Evolutionary conservation across 2,113 vertebrate genomes (phyloP).

Genomic region (Syngnathus scovelli): DNA sequence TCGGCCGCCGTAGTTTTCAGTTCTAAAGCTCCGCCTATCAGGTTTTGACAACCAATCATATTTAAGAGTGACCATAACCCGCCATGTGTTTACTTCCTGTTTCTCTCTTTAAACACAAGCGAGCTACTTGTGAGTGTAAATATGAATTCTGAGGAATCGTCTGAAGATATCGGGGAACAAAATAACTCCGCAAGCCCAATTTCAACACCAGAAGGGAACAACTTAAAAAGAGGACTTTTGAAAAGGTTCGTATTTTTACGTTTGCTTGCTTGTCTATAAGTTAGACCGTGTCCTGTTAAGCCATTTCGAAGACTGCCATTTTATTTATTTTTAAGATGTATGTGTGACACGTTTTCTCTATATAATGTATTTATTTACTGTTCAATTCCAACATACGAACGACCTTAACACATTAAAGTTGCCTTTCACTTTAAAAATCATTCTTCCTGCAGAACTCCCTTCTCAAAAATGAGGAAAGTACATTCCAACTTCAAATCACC

Average conservation of each 20-base stretch:
- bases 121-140: not conserved
- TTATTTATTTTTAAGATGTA: not conserved
- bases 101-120: not conserved
- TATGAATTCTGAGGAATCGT: slow-evolving; percentile 30
- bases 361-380: not conserved
- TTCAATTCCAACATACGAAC: not conserved
- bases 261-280: not conserved
- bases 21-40: slow-evolving; percentile 15
- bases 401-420: too few relatives aligned
- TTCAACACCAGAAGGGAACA: slow-evolving; percentile 26
- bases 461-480: slow-evolving; percentile 53
- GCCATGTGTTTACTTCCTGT: slow-evolving; percentile 35
- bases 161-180: not conserved
- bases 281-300: too few relatives aligned
- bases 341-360: not conserved
- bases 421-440: too few relatives aligned
- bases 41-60: slow-evolving; percentile 37
- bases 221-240: slow-evolving; percentile 15
- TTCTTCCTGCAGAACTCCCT: slow-evolving; percentile 50
- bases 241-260: slow-evolving; percentile 36
- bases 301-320: not conserved
- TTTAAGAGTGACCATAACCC: slow-evolving; percentile 2
- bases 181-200: not conserved
- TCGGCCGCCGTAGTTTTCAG: not conserved
- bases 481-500: slow-evolving; percentile 72